phyloP scores from a whole-genome alignment of 2,888 invertebrate species.

The Zonitis immaculata region DNA sequence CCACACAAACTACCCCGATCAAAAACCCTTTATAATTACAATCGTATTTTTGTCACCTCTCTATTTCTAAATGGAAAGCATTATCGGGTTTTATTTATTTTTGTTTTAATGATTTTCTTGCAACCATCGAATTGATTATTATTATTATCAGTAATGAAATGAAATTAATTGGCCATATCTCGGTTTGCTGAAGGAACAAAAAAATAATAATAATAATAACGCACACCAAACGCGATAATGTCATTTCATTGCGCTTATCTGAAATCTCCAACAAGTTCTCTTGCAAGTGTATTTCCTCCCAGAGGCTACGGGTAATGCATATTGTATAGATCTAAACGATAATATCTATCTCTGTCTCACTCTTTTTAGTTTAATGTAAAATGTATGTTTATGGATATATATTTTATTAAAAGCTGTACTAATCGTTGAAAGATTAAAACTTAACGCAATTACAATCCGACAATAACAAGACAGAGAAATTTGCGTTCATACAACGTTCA shows the following conservation, averaged over 20 bases:
- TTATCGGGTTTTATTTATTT: too few relatives aligned
- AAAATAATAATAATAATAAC: background rate
- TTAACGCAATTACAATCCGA: background rate
- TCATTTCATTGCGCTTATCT: conserved; percentile 31
- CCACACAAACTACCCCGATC: conserved; percentile 5
- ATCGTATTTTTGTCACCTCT: background rate
- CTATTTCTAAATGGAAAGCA: too few relatives aligned
- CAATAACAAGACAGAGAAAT: background rate
- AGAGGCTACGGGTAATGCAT: conserved; percentile 38
- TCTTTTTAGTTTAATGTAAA: conserved; percentile 31
- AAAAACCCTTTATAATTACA: background rate
- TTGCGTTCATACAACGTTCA: background rate
- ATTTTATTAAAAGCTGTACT: conserved; percentile 36
- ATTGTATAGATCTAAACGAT: conserved; percentile 35
- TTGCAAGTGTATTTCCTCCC: conserved; percentile 43
- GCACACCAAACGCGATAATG: conserved; percentile 12
- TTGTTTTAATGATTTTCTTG: too few relatives aligned
- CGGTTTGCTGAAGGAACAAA: conserved; percentile 16
- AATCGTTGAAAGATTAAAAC: conserved; percentile 28
- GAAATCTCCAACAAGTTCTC: conserved; percentile 39
- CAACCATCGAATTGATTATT: too few relatives aligned
- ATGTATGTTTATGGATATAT: conserved; percentile 40
- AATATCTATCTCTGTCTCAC: conserved; percentile 22
- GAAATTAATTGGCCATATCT: conserved; percentile 22
- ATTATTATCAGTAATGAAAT: conserved; percentile 4